phyloP scores from a whole-genome alignment of 2,113 vertebrate species.

The Thymallus thymallus region DNA sequence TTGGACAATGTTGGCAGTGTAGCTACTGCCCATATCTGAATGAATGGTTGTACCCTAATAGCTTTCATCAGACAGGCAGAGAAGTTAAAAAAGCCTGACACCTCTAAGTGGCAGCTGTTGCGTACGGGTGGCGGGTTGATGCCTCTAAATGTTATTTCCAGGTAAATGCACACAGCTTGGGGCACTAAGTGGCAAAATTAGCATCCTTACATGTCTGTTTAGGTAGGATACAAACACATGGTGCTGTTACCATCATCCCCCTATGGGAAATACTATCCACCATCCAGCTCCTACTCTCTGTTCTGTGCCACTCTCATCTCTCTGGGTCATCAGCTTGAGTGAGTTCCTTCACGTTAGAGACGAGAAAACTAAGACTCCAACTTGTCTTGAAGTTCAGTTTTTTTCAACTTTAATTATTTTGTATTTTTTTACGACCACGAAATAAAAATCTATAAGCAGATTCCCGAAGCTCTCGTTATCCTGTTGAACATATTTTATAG shows the following conservation, averaged over 20 bases:
- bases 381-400: constrained; percentile 31
- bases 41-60: not conserved
- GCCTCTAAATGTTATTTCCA: constrained; percentile 56
- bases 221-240: constrained; percentile 56
- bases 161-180: constrained; percentile 57
- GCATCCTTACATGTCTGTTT: constrained; percentile 48
- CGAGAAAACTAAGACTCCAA: too few species aligned
- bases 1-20: constrained; percentile 1
- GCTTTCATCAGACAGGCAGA: constrained; percentile 7
- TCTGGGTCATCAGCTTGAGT: not conserved
- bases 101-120: constrained; percentile 41
- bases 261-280: not conserved
- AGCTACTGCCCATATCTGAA: not conserved
- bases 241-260: constrained; percentile 39
- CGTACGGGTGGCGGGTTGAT: constrained; percentile 37
- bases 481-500: constrained; percentile 58
- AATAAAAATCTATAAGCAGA: constrained; percentile 65
- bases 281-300: not conserved
- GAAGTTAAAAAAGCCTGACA: constrained; percentile 33
- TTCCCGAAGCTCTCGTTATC: constrained; percentile 69
- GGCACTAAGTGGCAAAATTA: constrained; percentile 63
- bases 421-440: constrained; percentile 43
- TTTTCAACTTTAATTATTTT: constrained; percentile 63
- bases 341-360: not conserved
- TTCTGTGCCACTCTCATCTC: not conserved